These are phyloP conservation scores for Micromesistius poutassou DNA, from an alignment of 2,797 vertebrate genomes.

Conservation along the genomic window DNA sequence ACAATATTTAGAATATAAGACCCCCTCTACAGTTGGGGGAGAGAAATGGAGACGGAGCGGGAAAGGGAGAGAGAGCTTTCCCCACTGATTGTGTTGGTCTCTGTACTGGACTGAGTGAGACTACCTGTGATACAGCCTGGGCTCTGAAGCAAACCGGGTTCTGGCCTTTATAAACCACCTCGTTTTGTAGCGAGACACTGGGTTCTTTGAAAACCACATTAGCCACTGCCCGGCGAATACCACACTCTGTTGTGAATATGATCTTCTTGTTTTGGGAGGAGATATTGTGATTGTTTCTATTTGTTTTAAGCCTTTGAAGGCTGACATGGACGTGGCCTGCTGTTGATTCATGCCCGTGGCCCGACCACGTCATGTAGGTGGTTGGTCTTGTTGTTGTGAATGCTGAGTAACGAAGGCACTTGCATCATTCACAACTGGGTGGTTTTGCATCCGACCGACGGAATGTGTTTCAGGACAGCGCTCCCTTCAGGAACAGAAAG, in stretches of 20 bases:
- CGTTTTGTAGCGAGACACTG: background rate
- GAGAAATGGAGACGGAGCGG: constrained; percentile 46
- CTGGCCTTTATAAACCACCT: background rate
- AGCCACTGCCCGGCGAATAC: background rate
- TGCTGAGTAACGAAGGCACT: constrained; percentile 49
- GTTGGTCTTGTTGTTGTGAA: constrained; percentile 43
- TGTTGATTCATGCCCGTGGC: constrained; percentile 30
- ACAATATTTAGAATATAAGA: constrained; percentile 97
- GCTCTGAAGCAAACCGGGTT: background rate
- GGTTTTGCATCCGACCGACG: constrained; percentile 41
- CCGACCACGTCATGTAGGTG: background rate
- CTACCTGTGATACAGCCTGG: background rate
- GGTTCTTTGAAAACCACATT: background rate
- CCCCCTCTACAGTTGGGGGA: constrained; percentile 83
- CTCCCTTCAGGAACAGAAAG: constrained; percentile 44
- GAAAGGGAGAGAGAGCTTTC: constrained; percentile 30
- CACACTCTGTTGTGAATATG: background rate
- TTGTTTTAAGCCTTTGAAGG: constrained; percentile 14
- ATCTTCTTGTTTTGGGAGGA: background rate
- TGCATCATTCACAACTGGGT: constrained; percentile 41
- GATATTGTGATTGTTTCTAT: constrained; percentile 10
- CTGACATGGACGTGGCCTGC: constrained; percentile 34
- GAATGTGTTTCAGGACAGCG: constrained; percentile 65
- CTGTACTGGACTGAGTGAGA: background rate
- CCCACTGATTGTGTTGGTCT: background rate